Base-by-base conservation (phyloP, 2,888 invertebrate genomes). In the Pyrgus malvae region DNA sequence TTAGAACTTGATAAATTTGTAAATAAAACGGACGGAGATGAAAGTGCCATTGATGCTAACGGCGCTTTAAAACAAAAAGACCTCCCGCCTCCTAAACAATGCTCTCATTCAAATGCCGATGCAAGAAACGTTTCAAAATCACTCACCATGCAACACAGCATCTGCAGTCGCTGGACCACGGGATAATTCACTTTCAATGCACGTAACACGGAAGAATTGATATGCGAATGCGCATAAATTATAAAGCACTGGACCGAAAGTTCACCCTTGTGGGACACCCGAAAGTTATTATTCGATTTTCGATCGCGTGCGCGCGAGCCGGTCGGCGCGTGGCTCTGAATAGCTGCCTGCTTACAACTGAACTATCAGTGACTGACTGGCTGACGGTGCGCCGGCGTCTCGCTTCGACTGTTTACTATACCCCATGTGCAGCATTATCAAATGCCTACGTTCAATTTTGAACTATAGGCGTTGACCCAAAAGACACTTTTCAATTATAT, bases 111-210 rank as follows among this genome's bases (percentile, higher is more conserved):
- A 85, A 76, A 76, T 67, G 67, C 70, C 72, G 75, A 68, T 62
- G 61, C 59, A 63, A 69, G 70, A 69, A 67, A 70, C 65, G 69
- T 72, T 77, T 74, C 74, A 77, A 84, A 83, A 78, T 76, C 75
- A 85, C 89, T 88, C 76, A 89, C 89, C 87, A 77, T 82, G 72
- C 76, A 76, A 76, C 63, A 70, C 86, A 77, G 85, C 84, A 85
- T 84, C 80, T 74, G 78, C 67, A 66, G 63, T 67, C 68, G 66
- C 66, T 73, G 76, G 74, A 81, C 75, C 78, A 78, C 67, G 65
- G 64, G 70, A 68, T 60, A 67, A 69, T 65, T 70, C 74, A 76
- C 75, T 68, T 66, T 58, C 63, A 66, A 66, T 76, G 76, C 80
- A 68, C 58, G 62, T 56, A 65, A 69, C 74, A 74, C 68, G 41